Conservation (phyloP, 1,140 invertebrate species). For the Acromyrmex heyeri region DNA sequence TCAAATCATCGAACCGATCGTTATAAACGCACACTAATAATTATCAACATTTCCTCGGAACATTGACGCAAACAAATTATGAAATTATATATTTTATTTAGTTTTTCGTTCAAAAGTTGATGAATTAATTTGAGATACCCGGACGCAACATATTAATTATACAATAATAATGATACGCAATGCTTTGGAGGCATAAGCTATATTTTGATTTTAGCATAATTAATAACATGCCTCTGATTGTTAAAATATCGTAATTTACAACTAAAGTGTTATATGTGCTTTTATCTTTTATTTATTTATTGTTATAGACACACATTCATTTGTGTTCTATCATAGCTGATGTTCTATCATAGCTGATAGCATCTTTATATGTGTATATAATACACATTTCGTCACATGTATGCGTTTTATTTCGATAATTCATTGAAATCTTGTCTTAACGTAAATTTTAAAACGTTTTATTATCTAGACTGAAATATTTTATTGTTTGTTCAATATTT, state of each 20-base stretch:
- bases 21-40: constrained; percentile 8
- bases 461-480: no score
- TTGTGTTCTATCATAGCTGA: no score
- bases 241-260: neutral
- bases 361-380: no score
- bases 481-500: no score
- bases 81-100: neutral
- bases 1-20: constrained; percentile 5
- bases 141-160: neutral
- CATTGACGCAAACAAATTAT: neutral
- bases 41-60: neutral
- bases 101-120: neutral
- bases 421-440: no score
- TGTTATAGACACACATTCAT: no score
- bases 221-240: neutral
- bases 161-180: neutral
- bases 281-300: no score
- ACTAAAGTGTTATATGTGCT: no score
- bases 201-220: neutral
- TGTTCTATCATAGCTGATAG: no score
- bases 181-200: neutral
- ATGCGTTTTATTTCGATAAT: no score
- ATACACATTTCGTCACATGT: no score
- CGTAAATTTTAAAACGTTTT: no score
- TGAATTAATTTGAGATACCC: neutral